phyloP scores from a whole-genome alignment of 2,888 invertebrate genomes.

The Cosmorhoe ocellata region DNA sequence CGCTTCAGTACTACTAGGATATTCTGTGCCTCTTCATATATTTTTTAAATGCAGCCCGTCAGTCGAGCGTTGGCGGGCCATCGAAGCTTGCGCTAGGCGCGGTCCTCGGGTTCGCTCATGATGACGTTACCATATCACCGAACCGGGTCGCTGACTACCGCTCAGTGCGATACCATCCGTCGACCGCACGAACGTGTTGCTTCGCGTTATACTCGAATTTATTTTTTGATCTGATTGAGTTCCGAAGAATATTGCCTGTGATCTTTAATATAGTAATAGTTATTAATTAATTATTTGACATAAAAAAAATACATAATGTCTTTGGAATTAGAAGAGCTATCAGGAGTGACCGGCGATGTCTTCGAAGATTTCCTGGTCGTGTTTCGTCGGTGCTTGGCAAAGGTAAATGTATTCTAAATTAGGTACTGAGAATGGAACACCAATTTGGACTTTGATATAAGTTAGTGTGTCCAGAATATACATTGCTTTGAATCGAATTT shows the following conservation, averaged over 20 bases:
- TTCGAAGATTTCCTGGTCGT: slow-evolving; percentile 88
- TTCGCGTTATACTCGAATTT: slow-evolving; percentile 54
- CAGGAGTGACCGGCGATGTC: slow-evolving; percentile 85
- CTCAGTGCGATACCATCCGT: slow-evolving; percentile 62
- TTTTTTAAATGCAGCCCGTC: neutral
- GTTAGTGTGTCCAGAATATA: neutral
- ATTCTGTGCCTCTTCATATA: too few species aligned
- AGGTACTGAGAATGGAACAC: slow-evolving; percentile 42
- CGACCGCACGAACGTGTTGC: slow-evolving; percentile 51
- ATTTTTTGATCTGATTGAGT: slow-evolving; percentile 65
- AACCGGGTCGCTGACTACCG: slow-evolving; percentile 12
- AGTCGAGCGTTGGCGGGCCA: slow-evolving; percentile 31
- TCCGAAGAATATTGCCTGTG: slow-evolving; percentile 72
- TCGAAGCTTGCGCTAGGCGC: slow-evolving; percentile 10
- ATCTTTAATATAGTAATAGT: slow-evolving; percentile 50
- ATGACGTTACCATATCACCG: slow-evolving; percentile 24
- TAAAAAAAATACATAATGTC: slow-evolving; percentile 78
- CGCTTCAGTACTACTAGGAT: too few species aligned
- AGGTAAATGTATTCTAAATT: slow-evolving; percentile 84
- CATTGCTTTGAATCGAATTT: too few species aligned
- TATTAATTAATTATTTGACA: slow-evolving; percentile 44
- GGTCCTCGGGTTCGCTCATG: slow-evolving; percentile 8
- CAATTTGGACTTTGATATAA: neutral
- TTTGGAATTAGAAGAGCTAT: slow-evolving; percentile 85
- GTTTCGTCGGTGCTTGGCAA: slow-evolving; percentile 86